These are phyloP conservation scores for Xestobium rufovillosum DNA, from an alignment of 2,888 invertebrate genomes.

Conservation along the genomic window DNA sequence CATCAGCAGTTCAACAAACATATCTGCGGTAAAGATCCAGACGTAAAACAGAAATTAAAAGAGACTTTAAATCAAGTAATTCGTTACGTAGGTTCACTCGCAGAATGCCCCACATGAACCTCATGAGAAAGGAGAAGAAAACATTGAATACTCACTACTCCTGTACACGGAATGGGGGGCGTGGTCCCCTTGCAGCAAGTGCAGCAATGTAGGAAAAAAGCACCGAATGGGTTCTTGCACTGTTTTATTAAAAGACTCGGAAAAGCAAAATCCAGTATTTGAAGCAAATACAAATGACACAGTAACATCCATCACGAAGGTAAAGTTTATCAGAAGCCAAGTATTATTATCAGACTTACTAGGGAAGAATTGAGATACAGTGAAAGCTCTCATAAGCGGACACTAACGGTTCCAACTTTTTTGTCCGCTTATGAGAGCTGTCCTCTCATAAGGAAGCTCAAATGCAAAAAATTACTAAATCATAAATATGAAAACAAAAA, in stretches of 20 bases:
- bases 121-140: conserved; percentile 33
- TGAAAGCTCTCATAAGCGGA: no score
- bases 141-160: conserved; percentile 37
- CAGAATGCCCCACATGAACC: conserved; percentile 30
- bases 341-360: no score
- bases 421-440: no score
- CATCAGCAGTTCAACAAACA: conserved; percentile 39
- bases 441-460: no score
- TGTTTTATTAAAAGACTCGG: conserved; percentile 26
- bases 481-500: no score
- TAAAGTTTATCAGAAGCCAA: no score
- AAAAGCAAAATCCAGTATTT: no score
- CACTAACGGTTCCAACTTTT: no score
- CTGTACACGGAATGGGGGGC: conserved; percentile 52
- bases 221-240: conserved; percentile 56
- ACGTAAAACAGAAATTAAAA: conserved; percentile 1
- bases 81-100: conserved; percentile 31
- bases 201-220: conserved; percentile 51
- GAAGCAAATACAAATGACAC: no score
- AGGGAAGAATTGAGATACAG: no score
- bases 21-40: conserved; percentile 23
- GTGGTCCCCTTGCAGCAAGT: conserved; percentile 61
- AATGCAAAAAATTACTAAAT: no score
- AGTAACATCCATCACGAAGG: no score
- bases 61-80: background rate